These are phyloP conservation scores for Heliconius ismenius DNA, from an alignment of 2,888 invertebrate genomes.

Conservation along the genomic window DNA sequence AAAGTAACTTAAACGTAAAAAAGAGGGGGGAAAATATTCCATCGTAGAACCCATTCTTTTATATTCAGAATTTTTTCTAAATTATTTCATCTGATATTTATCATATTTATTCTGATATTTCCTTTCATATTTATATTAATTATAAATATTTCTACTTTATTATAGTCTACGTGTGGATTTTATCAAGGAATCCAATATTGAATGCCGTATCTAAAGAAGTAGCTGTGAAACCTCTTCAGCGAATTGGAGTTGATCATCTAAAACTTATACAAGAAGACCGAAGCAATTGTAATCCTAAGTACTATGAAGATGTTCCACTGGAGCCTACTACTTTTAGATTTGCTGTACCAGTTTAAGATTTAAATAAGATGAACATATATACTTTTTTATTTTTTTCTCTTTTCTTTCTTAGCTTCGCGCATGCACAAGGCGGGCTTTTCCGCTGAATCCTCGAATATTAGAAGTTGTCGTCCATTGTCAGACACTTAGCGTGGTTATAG, in stretches of 20 bases:
- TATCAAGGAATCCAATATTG: constrained; percentile 61
- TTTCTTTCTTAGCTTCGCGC: background rate
- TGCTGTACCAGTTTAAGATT: constrained; percentile 57
- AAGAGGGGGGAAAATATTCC: no score
- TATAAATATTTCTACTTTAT: constrained; percentile 30
- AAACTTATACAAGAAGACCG: constrained; percentile 58
- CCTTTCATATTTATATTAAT: background rate
- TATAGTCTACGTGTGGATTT: constrained; percentile 72
- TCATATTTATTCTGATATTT: no score
- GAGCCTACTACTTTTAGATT: constrained; percentile 66
- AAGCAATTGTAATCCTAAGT: constrained; percentile 62
- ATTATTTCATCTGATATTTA: no score
- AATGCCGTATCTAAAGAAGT: constrained; percentile 67
- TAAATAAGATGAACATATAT: background rate
- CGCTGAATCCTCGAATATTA: background rate
- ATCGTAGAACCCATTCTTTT: no score
- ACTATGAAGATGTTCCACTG: constrained; percentile 56
- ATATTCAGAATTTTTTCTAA: no score
- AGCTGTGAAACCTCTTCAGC: constrained; percentile 57
- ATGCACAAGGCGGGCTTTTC: background rate
- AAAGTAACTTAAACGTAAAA: no score
- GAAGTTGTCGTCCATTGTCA: no score
- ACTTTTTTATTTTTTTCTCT: background rate
- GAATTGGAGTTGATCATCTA: constrained; percentile 53
- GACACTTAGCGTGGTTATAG: no score